Evolutionary conservation across 2,797 vertebrate species (phyloP).

Genomic region (Anas flavirostris): DNA sequence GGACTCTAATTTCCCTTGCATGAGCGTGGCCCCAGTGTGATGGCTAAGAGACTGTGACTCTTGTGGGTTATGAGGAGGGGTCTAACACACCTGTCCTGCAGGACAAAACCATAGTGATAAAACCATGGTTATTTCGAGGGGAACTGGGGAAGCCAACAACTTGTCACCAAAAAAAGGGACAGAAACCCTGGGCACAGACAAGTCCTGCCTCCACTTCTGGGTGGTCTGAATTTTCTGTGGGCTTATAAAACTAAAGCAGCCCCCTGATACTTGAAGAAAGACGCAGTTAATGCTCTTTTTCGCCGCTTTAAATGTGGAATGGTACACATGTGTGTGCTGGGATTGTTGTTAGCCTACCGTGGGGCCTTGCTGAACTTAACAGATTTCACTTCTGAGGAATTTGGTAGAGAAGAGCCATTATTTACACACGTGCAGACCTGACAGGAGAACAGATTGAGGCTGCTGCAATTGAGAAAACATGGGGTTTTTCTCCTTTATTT

Average conservation of each 20-base stretch:
- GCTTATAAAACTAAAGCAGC: neutral
- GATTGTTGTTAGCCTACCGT: neutral
- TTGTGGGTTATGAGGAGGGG: neutral
- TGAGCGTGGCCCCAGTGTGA: neutral
- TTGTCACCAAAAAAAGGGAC: neutral
- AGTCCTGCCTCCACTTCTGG: neutral
- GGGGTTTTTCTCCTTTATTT: neutral
- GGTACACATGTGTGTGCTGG: neutral
- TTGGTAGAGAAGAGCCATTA: neutral
- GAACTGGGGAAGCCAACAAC: neutral
- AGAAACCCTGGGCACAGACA: neutral
- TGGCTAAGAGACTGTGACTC: neutral
- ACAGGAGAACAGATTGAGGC: neutral
- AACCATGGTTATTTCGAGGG: neutral
- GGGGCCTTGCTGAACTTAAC: neutral
- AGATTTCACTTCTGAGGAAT: neutral
- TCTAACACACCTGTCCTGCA: neutral
- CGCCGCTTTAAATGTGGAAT: neutral
- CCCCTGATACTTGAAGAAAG: neutral
- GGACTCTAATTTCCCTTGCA: neutral
- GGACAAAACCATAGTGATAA: neutral
- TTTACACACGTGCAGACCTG: neutral
- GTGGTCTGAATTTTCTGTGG: neutral
- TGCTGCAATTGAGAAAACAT: neutral
- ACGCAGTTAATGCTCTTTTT: neutral